Evolutionary conservation across 2,113 vertebrate species (phyloP).

Genomic region (Herpailurus yagouaroundi): DNA sequence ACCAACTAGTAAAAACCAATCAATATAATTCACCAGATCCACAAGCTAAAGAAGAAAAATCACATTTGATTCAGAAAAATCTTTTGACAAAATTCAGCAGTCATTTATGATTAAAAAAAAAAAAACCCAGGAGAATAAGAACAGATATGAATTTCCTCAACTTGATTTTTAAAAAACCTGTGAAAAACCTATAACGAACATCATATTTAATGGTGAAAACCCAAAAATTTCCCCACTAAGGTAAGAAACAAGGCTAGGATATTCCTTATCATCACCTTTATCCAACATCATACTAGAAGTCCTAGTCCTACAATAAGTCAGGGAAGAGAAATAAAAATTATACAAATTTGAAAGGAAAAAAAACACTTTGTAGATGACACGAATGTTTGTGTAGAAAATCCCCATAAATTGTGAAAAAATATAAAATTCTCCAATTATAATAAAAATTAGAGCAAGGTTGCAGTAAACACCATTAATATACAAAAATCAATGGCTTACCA

Average conservation of each 20-base stretch:
- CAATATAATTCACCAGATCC: background rate
- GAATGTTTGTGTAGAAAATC: background rate
- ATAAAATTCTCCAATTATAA: background rate
- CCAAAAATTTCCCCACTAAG: background rate
- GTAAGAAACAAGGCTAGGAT: background rate
- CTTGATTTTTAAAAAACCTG: background rate
- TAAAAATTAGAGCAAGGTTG: background rate
- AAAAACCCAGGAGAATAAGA: background rate
- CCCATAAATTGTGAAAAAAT: background rate
- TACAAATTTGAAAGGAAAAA: background rate
- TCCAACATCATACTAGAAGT: background rate
- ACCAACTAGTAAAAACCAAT: background rate
- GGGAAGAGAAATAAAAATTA: background rate
- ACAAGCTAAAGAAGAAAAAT: background rate
- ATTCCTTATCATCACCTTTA: background rate
- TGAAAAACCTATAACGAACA: background rate
- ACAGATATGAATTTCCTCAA: background rate
- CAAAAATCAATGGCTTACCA: background rate
- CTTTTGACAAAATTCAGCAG: background rate
- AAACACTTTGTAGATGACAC: background rate
- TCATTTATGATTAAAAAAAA: background rate
- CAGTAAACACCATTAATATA: background rate
- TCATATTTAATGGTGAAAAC: background rate
- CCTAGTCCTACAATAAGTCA: background rate
- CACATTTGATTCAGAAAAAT: background rate